Base-by-base conservation (phyloP, 1,140 invertebrate genomes). In the Elymnias hypermnestra region DNA sequence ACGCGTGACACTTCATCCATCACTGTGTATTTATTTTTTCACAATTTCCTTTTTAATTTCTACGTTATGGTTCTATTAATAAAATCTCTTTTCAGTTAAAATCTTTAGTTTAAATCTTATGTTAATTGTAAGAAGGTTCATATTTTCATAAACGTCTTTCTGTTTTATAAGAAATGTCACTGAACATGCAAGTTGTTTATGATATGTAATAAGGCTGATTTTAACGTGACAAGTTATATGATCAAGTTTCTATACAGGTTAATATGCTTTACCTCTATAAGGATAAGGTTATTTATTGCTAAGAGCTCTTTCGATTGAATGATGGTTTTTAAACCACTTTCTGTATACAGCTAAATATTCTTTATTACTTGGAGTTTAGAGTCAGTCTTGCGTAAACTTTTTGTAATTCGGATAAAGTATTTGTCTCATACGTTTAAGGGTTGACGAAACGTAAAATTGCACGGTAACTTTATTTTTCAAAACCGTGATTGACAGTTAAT, bases 381-480 rank as follows among this genome's bases (percentile, higher is more conserved):
- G 8, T 33, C 3, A 10, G n/a, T 35, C 28, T 37, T 5, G 14
- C 14, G 5, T 37, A 1, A 18, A 6, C 23, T 19, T 12, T 12
- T 19, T 6, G 18, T 4, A 28, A 37, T 31, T 7, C n/a, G 19
- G 14, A 14, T 6, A 12, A 19, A 5, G 25, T 21, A 35, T 12
- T 42, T 42, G 17, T n/a, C 28, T 66, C 62, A 71, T 62, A 74
- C 63, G 62, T 66, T 50, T 60, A 61, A 54, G 57, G 62, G 63
- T 63, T 70, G 70, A 37, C 54, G 70, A 72, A 64, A 74, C 68
- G 73, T 72, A 74, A 83, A 83, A 83, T 83, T 79, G 75, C 54
- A 55, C 53, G 61, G 69, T 83, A 77, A 83, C 75, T 79, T 75
- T 72, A 79, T 82, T 82, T 82, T 60, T 72, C 66, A 48, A 62